Conservation (phyloP, 2,888 invertebrate species). For the Tipula confusa region DNA sequence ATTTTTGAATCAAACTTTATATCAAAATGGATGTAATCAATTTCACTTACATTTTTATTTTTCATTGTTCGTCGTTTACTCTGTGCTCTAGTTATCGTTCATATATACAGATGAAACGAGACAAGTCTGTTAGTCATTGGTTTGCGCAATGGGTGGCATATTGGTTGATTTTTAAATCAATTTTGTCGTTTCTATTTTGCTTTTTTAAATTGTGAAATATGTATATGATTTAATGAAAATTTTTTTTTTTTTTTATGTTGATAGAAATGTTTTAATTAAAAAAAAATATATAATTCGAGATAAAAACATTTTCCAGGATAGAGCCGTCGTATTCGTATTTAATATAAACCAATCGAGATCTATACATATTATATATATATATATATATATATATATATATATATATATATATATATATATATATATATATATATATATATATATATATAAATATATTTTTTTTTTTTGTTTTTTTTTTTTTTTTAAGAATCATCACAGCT, state of each 20-base stretch:
- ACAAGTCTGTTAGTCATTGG: slow-evolving; percentile 4
- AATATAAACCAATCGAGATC: not conserved
- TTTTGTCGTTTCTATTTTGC: too few relatives aligned
- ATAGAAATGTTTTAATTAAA: not conserved
- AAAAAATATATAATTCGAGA: too few relatives aligned
- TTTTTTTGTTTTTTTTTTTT: too few relatives aligned
- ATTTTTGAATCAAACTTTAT: not conserved
- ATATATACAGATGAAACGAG: slow-evolving; percentile 12
- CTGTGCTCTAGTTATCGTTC: not conserved
- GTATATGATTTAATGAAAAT: not conserved
- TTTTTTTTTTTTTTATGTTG: too few relatives aligned
- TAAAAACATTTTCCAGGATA: too few relatives aligned
- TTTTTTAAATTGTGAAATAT: not conserved
- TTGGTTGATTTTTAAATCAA: slow-evolving; percentile 12
- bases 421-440: too few relatives aligned
- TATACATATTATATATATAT: too few relatives aligned
- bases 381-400: too few relatives aligned
- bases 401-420: too few relatives aligned
- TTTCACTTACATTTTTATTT: not conserved
- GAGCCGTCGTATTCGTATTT: too few relatives aligned
- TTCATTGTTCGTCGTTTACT: not conserved
- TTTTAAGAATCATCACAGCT: too few relatives aligned
- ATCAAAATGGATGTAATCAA: slow-evolving; percentile 25
- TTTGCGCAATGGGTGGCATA: slow-evolving; percentile 5
- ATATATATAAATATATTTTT: too few relatives aligned